phyloP scores from a whole-genome alignment of 2,888 invertebrate genomes.

The Cantharis lateralis region DNA sequence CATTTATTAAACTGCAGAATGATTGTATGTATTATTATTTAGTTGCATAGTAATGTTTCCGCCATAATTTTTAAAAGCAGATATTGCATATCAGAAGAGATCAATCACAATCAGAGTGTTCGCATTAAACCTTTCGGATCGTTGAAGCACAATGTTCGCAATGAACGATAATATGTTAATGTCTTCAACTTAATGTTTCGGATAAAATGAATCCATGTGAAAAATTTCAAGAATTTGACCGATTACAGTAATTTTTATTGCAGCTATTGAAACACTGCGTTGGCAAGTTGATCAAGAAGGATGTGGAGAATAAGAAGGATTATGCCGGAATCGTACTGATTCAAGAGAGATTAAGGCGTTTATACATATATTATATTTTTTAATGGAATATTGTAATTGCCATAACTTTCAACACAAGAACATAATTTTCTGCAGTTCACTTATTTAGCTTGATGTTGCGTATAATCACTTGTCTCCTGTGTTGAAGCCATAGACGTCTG shows the following conservation, averaged over 20 bases:
- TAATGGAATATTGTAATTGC: background rate
- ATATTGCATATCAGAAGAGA: background rate
- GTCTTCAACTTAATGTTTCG: background rate
- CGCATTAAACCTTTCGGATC: background rate
- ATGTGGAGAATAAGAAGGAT: background rate
- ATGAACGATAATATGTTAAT: background rate
- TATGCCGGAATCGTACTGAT: background rate
- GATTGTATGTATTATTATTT: background rate
- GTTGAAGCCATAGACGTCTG: background rate
- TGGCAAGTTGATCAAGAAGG: too few relatives aligned
- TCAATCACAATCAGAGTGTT: background rate
- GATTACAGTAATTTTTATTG: background rate
- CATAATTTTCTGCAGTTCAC: background rate
- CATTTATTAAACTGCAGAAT: background rate
- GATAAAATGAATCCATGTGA: background rate
- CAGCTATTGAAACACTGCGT: background rate
- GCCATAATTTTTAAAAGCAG: background rate
- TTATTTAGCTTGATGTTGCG: background rate
- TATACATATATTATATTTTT: background rate
- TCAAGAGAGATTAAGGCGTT: background rate
- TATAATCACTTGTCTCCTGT: background rate
- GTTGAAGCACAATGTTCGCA: background rate
- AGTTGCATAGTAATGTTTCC: background rate
- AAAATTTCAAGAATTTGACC: background rate
- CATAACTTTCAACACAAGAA: background rate